A percentile compares a stretch with the other conserved stretches of the same genome.
These are phyloP conservation scores for Caenorhabditis doughertyi DNA, from an alignment of 2,888 invertebrate species.

Conservation along the genomic window DNA sequence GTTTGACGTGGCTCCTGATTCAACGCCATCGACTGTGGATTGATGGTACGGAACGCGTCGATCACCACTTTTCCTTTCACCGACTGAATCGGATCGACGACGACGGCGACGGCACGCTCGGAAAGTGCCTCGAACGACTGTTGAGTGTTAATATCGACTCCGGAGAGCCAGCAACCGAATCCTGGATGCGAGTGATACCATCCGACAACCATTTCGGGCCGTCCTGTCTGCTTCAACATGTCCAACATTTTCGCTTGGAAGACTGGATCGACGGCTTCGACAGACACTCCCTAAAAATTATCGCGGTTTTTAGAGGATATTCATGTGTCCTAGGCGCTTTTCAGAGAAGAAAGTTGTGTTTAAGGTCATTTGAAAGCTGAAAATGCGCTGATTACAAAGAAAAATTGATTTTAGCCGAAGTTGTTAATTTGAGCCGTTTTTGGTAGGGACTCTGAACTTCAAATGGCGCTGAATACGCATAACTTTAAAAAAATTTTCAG, in stretches of 20 bases:
- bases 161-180: constrained; percentile 98
- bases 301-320: too few species aligned
- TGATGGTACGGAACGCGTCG: constrained; percentile 98
- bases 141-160: constrained; percentile 98
- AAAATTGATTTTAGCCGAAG: too few species aligned
- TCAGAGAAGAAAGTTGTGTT: too few species aligned
- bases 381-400: too few species aligned
- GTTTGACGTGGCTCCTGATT: constrained; percentile 99
- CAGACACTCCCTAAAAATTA: constrained; percentile 90
- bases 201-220: constrained; percentile 99
- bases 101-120: constrained; percentile 98
- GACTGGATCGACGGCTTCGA: constrained; percentile 99
- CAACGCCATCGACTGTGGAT: constrained; percentile 98
- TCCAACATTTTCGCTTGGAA: constrained; percentile 99
- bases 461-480: too few species aligned
- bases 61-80: constrained; percentile 98
- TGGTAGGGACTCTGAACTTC: too few species aligned
- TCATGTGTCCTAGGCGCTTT: too few species aligned
- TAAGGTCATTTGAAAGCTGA: too few species aligned
- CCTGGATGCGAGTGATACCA: constrained; percentile 98
- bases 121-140: constrained; percentile 99
- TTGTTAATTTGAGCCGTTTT: too few species aligned
- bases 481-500: too few species aligned
- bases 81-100: constrained; percentile 99
- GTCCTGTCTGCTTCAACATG: constrained; percentile 97